Base-by-base conservation (phyloP, 37 sponge, comb jelly and placozoan species). In the Eunapius fragilis region DNA sequence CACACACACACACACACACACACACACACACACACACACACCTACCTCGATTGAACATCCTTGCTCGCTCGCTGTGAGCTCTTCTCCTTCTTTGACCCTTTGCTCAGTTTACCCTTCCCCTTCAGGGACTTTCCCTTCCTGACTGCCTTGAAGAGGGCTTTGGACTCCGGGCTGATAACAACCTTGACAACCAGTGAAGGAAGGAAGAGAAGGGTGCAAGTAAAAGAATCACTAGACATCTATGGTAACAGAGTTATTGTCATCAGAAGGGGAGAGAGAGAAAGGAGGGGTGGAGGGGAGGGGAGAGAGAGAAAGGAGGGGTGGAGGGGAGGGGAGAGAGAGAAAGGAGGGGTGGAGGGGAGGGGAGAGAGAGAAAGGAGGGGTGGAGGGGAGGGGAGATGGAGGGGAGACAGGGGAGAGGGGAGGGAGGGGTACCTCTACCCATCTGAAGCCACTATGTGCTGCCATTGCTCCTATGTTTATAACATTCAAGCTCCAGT, bases 161-260 rank as follows among this genome's bases (percentile, higher is more conserved):
- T 80, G 77, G 70, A 70, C 26, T 84, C 86, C 23, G 76, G 25
- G 3, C 38, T 67, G 79, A 86, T n/a, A 23, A 11, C 38, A 14
- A 86, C 26, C 86, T 86, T 37, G 4, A 14, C 0, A n/a, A 14
- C 11, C 28, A 49, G 41, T 9, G 37, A 38, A 77, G 41, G 3
- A 6, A 6, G 41, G 41, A 41, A 6, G 6, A 41, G 41, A 41
- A 41, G 41, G 58, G n/a, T n/a, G n/a, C n/a, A n/a, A n/a, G n/a
- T n/a, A n/a, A n/a, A n/a, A n/a, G n/a, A n/a, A n/a, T n/a, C n/a
- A n/a, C n/a, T n/a, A n/a, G n/a, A n/a, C n/a, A n/a, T n/a, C n/a
- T n/a, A n/a, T n/a, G n/a, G n/a, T n/a, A n/a, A n/a, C n/a, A n/a
- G n/a, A n/a, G n/a, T n/a, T n/a, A n/a, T n/a, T n/a, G n/a, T n/a